Base-by-base conservation (phyloP, 2,113 vertebrate species). In the Hippocampus abdominalis region DNA sequence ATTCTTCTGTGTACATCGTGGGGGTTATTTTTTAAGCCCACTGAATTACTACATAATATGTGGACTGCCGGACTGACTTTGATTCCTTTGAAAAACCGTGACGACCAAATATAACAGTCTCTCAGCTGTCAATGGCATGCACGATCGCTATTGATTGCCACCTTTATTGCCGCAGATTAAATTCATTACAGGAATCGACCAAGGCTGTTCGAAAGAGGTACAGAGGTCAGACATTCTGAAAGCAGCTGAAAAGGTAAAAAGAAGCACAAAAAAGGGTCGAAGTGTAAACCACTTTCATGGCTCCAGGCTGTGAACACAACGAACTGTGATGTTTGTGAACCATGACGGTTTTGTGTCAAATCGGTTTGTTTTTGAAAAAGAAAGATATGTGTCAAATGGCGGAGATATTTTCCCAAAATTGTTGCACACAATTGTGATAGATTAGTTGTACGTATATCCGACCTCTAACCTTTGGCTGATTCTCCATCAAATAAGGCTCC, bases 41-140 rank as follows among this genome's bases (percentile, higher is more conserved):
- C 74, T 73, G 79, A 83, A 77, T 84, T 79, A 84, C 80, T 82
- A 77, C 87, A 90, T 89, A 20, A 84, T 87, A 86, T 83, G 21
- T n/a, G 80, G 83, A 82, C 83, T 60, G 78, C 63, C 76, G 74
- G 65, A 81, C 80, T 79, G 75, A 78, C 78, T 86, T 87, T 82
- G 76, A 81, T 73, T 86, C 76, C 69, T 91, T 84, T 89, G 81
- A 89, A 66, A 73, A 74, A 75, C 71, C 70, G 60, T 72, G 80
- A 81, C 79, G 71, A 86, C 76, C 87, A 88, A 87, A 89, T 84
- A 79, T 86, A 80, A 86, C 84, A 81, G 84, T 81, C 79, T 83
- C 86, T 88, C 86, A 84, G 84, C 87, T 86, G 87, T 89, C 88
- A 88, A 89, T 88, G 85, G 86, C 86, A 83, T 82, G 81, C 84